Conservation (phyloP, 2,888 invertebrate species). For the Drosophila suboccidentalis region DNA sequence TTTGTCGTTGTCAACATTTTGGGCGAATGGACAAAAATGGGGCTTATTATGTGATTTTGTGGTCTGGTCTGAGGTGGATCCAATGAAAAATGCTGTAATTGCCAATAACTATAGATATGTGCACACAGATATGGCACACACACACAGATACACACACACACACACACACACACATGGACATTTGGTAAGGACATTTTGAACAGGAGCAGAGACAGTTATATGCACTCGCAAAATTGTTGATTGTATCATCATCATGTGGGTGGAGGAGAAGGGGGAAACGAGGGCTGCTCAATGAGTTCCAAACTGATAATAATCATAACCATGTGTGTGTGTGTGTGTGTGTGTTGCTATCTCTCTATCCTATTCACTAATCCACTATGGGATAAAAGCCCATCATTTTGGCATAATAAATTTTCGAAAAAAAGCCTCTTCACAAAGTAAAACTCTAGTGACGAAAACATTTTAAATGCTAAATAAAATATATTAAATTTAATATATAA, state of each 20-base stretch:
- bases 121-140: conserved; percentile 25
- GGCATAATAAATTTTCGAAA: too few relatives aligned
- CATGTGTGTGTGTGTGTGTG: too few relatives aligned
- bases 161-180: conserved; percentile 17
- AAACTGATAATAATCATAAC: conserved; percentile 23
- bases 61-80: conserved; percentile 3
- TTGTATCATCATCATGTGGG: conserved; percentile 38
- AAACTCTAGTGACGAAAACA: too few relatives aligned
- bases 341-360: too few relatives aligned
- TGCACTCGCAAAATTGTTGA: conserved; percentile 53
- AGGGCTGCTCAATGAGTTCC: too few relatives aligned
- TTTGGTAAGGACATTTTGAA: conserved; percentile 32
- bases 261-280: neutral
- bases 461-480: too few relatives aligned
- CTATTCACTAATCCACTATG: too few relatives aligned
- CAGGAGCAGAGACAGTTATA: conserved; percentile 46
- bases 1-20: conserved; percentile 34
- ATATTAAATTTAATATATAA: too few relatives aligned
- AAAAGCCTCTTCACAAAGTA: too few relatives aligned
- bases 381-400: too few relatives aligned
- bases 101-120: conserved; percentile 56
- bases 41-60: conserved; percentile 18
- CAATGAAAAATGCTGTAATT: conserved; percentile 48
- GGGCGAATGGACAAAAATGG: conserved; percentile 6
- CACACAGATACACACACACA: conserved; percentile 8